Percentiles rank a stretch among this genome's conserved stretches.
Conservation (phyloP, 2,113 vertebrate species). For the Rhadina sibilatrix region DNA sequence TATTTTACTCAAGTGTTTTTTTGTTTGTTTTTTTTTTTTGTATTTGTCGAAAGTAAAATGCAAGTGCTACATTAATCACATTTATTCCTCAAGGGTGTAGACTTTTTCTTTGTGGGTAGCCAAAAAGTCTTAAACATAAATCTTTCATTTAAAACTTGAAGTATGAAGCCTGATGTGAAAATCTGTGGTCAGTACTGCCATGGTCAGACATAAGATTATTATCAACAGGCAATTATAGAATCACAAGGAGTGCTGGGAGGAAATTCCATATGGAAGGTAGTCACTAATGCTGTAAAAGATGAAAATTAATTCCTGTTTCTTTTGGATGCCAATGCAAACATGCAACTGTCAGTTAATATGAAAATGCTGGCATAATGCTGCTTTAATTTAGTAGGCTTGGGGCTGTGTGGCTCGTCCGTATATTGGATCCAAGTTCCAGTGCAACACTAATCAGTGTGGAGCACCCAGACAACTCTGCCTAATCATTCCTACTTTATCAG, state of each 20-base stretch:
- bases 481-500: not conserved
- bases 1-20: not conserved
- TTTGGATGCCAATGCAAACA: not conserved
- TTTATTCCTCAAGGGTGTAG: not conserved
- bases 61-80: not conserved
- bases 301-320: not conserved
- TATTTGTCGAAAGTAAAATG: slow-evolving; percentile 15
- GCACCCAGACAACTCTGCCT: not conserved
- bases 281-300: not conserved
- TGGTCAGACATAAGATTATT: not conserved
- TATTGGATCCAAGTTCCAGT: not conserved
- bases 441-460: not conserved
- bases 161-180: not conserved
- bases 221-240: not conserved
- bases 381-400: not conserved
- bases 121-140: not conserved
- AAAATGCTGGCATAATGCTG: not conserved
- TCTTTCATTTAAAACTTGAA: not conserved
- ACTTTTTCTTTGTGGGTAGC: not conserved
- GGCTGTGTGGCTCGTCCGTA: fast-evolving
- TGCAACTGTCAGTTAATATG: not conserved
- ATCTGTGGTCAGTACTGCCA: not conserved
- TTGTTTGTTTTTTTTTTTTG: not conserved
- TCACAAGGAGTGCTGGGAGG: not conserved
- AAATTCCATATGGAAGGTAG: not conserved